These are phyloP conservation scores for Potamarius usumacintae DNA, from an alignment of 2,113 vertebrate genomes.

Conservation along the genomic window DNA sequence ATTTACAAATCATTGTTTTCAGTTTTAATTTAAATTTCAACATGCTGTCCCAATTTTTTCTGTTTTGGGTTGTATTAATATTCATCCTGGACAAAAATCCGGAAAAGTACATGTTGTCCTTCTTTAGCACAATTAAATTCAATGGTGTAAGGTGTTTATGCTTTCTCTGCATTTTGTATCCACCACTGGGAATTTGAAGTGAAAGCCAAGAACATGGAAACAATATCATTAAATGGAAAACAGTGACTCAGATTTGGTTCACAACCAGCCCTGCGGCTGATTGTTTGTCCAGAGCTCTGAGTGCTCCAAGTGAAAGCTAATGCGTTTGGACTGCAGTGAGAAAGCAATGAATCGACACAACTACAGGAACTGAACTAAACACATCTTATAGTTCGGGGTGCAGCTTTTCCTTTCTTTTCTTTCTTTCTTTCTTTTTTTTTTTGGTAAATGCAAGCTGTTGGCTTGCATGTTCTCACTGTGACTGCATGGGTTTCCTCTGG, in stretches of 20 bases:
- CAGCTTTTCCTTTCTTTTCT: background rate
- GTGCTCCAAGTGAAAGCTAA: background rate
- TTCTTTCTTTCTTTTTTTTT: no score
- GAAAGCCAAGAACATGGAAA: background rate
- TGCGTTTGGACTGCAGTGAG: background rate
- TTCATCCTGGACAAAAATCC: background rate
- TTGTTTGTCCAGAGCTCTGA: background rate
- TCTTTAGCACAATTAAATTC: background rate
- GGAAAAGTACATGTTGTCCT: background rate
- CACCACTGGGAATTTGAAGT: background rate
- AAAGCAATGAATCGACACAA: background rate
- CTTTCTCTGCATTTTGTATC: background rate
- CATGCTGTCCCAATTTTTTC: no score
- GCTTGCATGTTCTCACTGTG: no score
- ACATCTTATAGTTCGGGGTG: background rate
- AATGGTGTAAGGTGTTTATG: background rate
- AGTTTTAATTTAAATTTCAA: no score
- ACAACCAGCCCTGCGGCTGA: background rate
- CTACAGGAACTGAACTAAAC: background rate
- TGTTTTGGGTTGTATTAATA: background rate
- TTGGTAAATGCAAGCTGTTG: no score
- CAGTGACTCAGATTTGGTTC: conserved; percentile 11
- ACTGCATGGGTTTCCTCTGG: no score
- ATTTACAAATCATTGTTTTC: no score
- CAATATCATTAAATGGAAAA: background rate